These are phyloP conservation scores for Unio delphinus DNA, from an alignment of 2,888 invertebrate species.

Conservation along the genomic window DNA sequence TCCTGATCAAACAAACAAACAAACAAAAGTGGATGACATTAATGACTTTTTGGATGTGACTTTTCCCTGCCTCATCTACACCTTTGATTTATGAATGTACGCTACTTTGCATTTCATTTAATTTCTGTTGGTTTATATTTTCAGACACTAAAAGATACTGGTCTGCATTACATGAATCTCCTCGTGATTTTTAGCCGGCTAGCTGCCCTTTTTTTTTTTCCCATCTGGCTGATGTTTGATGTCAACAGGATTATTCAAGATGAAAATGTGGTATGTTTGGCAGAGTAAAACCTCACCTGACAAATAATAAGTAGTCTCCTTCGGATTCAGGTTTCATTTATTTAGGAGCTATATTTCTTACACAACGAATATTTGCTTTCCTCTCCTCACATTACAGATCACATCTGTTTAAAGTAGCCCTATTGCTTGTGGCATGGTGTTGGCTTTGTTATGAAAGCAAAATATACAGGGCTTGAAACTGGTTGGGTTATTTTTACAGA, in stretches of 20 bases:
- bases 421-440: no score
- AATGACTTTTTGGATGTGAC: no score
- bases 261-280: constrained; percentile 77
- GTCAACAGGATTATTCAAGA: constrained; percentile 78
- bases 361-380: not conserved
- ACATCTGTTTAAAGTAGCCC: no score
- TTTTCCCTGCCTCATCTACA: no score
- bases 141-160: constrained; percentile 86
- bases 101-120: no score
- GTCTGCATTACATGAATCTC: constrained; percentile 90
- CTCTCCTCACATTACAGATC: not conserved
- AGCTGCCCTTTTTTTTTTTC: constrained; percentile 85
- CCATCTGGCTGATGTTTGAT: constrained; percentile 86
- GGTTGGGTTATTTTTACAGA: no score
- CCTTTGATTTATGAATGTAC: no score
- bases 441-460: no score
- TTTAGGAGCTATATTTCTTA: not conserved
- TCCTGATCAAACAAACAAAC: no score
- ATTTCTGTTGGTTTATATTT: constrained; percentile 29
- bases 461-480: no score
- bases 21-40: no score
- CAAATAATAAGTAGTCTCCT: not conserved
- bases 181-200: constrained; percentile 85
- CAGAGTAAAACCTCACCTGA: not conserved
- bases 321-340: not conserved